These are phyloP conservation scores for Paratrypauchen microcephalus DNA, from an alignment of 2,797 vertebrate species.

Conservation along the genomic window DNA sequence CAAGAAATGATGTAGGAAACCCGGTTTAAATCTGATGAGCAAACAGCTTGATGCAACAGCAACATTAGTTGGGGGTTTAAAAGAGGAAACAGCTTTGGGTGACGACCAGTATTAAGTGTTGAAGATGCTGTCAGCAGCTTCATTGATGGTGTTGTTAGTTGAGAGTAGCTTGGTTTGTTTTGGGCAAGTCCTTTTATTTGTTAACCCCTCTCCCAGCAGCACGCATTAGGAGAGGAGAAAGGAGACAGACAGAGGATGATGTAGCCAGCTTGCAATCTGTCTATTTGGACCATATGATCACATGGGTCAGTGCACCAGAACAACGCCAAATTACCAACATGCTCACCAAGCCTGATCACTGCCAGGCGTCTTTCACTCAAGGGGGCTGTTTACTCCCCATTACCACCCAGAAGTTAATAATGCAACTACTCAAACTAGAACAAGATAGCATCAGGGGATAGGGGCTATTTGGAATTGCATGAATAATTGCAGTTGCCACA, in stretches of 20 bases:
- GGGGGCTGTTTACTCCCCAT: slow-evolving; percentile 9
- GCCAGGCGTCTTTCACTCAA: slow-evolving; percentile 42
- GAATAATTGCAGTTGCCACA: neutral
- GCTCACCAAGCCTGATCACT: slow-evolving; percentile 31
- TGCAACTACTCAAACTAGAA: slow-evolving; percentile 24
- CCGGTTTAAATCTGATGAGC: slow-evolving; percentile 28
- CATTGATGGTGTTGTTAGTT: slow-evolving; percentile 43
- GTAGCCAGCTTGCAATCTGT: slow-evolving; percentile 38
- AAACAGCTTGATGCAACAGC: slow-evolving; percentile 56
- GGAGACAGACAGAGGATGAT: slow-evolving; percentile 43
- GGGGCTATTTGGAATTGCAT: slow-evolving; percentile 4
- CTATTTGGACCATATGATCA: slow-evolving; percentile 37
- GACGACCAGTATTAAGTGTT: slow-evolving; percentile 56
- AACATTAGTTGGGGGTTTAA: slow-evolving; percentile 28
- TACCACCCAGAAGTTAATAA: slow-evolving; percentile 15
- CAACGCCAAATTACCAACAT: slow-evolving; percentile 43
- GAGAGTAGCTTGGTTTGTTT: slow-evolving; percentile 48
- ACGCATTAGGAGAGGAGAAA: slow-evolving; percentile 30
- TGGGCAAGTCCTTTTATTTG: slow-evolving; percentile 16
- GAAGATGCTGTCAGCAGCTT: slow-evolving; percentile 61
- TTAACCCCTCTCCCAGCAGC: slow-evolving; percentile 39
- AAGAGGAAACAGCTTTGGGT: slow-evolving; percentile 48
- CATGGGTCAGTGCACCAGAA: slow-evolving; percentile 64
- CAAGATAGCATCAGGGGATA: slow-evolving; percentile 21
- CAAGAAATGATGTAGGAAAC: slow-evolving; percentile 18